Base-by-base conservation (phyloP, 2,797 vertebrate genomes). In the Salarias fasciatus region DNA sequence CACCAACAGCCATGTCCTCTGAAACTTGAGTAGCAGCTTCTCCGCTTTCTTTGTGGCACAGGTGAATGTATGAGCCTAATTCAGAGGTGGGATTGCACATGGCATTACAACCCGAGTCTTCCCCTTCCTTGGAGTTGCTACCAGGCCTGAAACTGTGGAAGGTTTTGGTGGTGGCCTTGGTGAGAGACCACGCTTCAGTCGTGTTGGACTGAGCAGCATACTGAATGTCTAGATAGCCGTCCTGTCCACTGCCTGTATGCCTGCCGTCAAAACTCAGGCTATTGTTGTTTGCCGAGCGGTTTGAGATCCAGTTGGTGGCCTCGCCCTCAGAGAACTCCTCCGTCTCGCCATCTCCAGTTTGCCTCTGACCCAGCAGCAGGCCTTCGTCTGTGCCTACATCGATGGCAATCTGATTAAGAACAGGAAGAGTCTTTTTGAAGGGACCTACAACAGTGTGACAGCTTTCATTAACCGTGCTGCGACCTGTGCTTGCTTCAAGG, bases 251-350 rank as follows among this genome's bases (percentile, higher is more conserved):
- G 31, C 66, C 72, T 30, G 79, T 67, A 51, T 91, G 88, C 41
- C 80, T 86, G 59, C 75, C 77, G 68, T 86, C 91, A 66, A 87
- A 84, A 43, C 85, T 88, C 49, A 91, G 67, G 5, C 93, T 95
- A 66, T 97, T 97, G 80, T 97, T 98, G 83, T 97, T 97, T 60
- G 95, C 93, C 0, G 95, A 98, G 63, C 89, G 88, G 75, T 97
- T 97, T 73, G 95, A 96, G 51, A 91, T 91, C 96, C 96, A 97
- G 63, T 94, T 94, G 8, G 88, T 91, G 46, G 75, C 59, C 69
- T 91, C 90, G 63, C 70, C 85, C 29, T 91, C 91, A 1, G 83
- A 84, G 80, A 92, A 92, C 5, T 58, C 47, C 46, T 80, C 84
- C 30, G 65, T 83, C 28, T 89, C 80, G 0, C 63, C 60, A 37